Evolutionary conservation across 1,140 invertebrate species (phyloP), one percentile per base, ranked within the genome.

Genomic region (Macrosteles quadrilineatus): DNA sequence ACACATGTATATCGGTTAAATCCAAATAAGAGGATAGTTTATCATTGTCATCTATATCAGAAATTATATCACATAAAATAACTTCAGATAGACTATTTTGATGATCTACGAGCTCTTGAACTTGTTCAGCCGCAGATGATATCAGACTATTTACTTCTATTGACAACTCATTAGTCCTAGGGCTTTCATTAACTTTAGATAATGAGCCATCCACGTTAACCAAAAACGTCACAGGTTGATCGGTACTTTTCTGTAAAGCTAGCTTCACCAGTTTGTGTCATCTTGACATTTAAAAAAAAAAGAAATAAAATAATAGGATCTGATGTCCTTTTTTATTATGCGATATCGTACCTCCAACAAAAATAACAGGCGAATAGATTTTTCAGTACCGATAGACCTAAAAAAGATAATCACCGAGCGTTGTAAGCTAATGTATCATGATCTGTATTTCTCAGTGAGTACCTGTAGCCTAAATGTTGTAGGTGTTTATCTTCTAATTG

Each of bases 201-300:
- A 64, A 21, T 14, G 62, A 40, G 31, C 30, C 36, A 40, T 32
- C 30, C 2, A 6, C 36, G 23, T 43, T 64, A 30, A 64, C 29
- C 1, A 43, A 4, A 27, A 43, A 43, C 14, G 36, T 32, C 32
- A 43, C 2, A 36, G 30, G 14, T 36, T 64, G 62, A 19, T 64
- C 30, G 12, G 21, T 17, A 17, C 11, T 17, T 36, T 14, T 25
- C 25, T 9, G 31, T 21, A 32, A 40, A 43, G 62, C 62, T 19
- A 64, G 36, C 4, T 64, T 21, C 36, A 64, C 2, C 4, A 64
- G 29, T 43, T 40, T 64, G 17, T 64, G 62, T 21, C 62, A 27
- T 27, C 62, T 64, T 64, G 62, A 64, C 62, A 64, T 64, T 25
- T 30, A 32, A 21, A 64, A 64, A 64, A 40, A 64, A 64, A 4